Evolutionary conservation across 92 coral and sea anemone genomes (phyloP).

Genomic region (Hydrozoanthus gracilis): DNA sequence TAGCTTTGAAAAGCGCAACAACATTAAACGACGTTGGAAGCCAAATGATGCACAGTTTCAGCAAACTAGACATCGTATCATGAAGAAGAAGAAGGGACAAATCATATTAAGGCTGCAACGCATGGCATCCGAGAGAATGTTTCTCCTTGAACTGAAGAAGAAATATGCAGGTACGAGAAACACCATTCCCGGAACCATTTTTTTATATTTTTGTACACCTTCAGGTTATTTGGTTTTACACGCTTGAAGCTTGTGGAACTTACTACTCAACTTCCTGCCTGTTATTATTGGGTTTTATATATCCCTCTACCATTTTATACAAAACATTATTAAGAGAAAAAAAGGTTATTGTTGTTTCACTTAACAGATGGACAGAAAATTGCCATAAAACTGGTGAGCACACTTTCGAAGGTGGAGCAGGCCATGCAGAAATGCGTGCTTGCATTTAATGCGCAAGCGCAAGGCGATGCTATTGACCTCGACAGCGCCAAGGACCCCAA

Average conservation of each 20-base stretch:
- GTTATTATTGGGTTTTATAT: too few relatives aligned
- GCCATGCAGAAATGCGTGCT: background rate
- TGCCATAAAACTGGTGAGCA: background rate
- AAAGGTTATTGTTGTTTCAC: too few relatives aligned
- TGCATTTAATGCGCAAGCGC: background rate
- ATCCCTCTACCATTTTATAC: too few relatives aligned
- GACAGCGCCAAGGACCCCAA: background rate
- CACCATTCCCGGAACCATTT: background rate
- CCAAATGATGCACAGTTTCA: slow-evolving; percentile 44
- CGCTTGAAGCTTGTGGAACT: too few relatives aligned
- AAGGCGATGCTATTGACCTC: background rate
- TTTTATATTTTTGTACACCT: background rate
- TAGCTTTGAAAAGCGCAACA: slow-evolving; percentile 49
- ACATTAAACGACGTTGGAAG: slow-evolving; percentile 41
- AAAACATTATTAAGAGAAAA: too few relatives aligned
- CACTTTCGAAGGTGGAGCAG: background rate
- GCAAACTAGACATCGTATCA: slow-evolving; percentile 36
- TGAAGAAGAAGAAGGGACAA: slow-evolving; percentile 44
- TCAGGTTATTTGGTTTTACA: background rate
- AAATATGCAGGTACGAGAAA: slow-evolving; percentile 64
- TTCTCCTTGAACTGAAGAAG: slow-evolving; percentile 62
- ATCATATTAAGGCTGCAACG: slow-evolving; percentile 56
- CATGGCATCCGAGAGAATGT: slow-evolving; percentile 64
- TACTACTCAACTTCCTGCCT: too few relatives aligned
- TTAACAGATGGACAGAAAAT: too few relatives aligned